These are phyloP conservation scores for Odobenus rosmarus DNA, from an alignment of 2,113 vertebrate genomes.

Conservation along the genomic window DNA sequence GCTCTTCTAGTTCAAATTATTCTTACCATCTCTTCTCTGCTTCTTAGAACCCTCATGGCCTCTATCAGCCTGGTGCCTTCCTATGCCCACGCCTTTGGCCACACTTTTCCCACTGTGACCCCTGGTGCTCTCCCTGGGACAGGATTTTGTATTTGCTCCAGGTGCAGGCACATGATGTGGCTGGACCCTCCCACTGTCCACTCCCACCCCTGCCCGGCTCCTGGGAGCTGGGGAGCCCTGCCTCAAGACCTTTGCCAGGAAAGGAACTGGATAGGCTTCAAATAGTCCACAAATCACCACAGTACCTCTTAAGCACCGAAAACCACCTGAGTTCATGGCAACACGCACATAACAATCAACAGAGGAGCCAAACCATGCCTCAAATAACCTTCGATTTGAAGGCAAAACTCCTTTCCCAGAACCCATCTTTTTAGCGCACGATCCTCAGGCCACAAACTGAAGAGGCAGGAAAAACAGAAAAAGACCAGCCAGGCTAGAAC, in stretches of 20 bases:
- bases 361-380: background rate
- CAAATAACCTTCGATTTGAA: constrained; percentile 40
- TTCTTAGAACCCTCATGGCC: background rate
- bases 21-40: background rate
- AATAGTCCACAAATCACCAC: background rate
- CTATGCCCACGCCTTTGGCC: background rate
- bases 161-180: background rate
- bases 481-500: background rate
- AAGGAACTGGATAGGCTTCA: background rate
- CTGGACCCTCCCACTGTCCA: background rate
- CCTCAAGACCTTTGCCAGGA: background rate
- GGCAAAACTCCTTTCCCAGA: constrained; percentile 50
- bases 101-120: background rate
- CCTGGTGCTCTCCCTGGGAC: background rate
- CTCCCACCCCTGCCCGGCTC: background rate
- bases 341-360: background rate
- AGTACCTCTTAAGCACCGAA: background rate
- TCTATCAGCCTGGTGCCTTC: background rate
- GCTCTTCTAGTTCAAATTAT: background rate
- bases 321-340: background rate
- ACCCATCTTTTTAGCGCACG: constrained; percentile 27
- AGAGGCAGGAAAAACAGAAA: background rate
- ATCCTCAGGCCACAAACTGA: constrained; percentile 35
- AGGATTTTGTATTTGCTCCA: background rate
- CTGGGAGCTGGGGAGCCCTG: background rate